Evolutionary conservation across 2,113 vertebrate species (phyloP), one percentile per base, ranked within the genome.

Genomic region (Plotosus lineatus): DNA sequence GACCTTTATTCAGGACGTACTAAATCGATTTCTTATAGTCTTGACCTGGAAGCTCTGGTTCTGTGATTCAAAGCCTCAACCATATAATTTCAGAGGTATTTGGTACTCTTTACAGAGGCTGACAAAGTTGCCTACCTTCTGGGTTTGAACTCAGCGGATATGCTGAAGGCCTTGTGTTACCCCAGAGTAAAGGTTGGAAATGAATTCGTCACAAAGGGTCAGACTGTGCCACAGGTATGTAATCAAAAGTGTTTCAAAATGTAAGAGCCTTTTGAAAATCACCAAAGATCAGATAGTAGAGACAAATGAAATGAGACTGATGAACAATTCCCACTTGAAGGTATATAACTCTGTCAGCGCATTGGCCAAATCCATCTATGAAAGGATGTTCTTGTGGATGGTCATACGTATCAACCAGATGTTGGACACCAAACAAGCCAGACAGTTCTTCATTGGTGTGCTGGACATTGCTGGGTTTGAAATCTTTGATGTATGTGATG

Each of bases 311-410:
- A 40, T 5, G 1, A 42, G 61, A 53, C 23, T 58, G 26, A 46
- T 26, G 8, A 42, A 28, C 44, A 6, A 65, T 12, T 73, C 77
- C 19, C 55, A 5, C 21, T 42, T 69, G 12, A 28, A 91, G 90
- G 90, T 91, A 12, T 36, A 73, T 11, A 91, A 91, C 75, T 80
- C 91, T 48, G 90, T 91, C 26, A 60, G 82, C 28, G 90, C 90
- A 21, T 82, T 91, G 83, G 84, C 88, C 81, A 92, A 91, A 85
- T 90, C 91, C 42, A 88, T 92, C 85, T 92, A 92, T 90, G 91
- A 92, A 80, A 92, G 82, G 84, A 92, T 92, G 91, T 92, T 92
- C 87, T 90, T 92, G 91, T 91, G 90, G 90, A 92, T 91, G 90
- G 90, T 92, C 82, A 17, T 92, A 65, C 88, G 90, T 83, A 92